Evolutionary conservation across 2,113 vertebrate species (phyloP).

Genomic region (Astur gentilis): DNA sequence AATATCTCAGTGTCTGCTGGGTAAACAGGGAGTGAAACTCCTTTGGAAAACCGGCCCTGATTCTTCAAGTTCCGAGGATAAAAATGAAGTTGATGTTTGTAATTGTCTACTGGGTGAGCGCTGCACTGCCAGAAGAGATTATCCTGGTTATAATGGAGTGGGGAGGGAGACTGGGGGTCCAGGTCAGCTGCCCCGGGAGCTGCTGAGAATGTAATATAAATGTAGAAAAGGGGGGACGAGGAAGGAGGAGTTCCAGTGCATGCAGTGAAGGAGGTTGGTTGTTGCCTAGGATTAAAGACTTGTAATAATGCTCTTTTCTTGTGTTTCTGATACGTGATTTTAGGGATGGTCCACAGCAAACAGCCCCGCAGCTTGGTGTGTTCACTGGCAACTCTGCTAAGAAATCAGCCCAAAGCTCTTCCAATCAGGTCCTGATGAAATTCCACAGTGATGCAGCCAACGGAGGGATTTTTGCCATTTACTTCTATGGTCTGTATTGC

Average conservation of each 20-base stretch:
- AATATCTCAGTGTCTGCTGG: not conserved
- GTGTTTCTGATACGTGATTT: not conserved
- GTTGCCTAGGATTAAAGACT: not conserved
- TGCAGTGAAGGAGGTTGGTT: not conserved
- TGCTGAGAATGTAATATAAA: fast-evolving
- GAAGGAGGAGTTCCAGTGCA: not conserved
- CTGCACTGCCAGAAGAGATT: not conserved
- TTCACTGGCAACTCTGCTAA: conserved; percentile 88
- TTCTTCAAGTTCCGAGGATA: not conserved
- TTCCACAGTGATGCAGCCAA: conserved; percentile 90
- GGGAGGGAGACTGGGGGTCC: not conserved
- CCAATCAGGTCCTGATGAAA: conserved; percentile 90
- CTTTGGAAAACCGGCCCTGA: not conserved
- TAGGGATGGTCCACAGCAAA: conserved; percentile 93
- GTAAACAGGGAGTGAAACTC: not conserved
- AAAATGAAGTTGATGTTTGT: not conserved
- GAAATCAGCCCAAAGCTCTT: conserved; percentile 86
- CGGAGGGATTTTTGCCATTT: conserved; percentile 86
- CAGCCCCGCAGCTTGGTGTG: conserved; percentile 86
- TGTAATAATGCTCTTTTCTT: not conserved
- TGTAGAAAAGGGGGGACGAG: not conserved
- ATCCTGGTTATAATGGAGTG: not conserved
- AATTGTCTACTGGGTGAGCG: not conserved
- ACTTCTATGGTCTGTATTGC: conserved; percentile 82
- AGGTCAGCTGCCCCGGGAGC: not conserved